Base-by-base conservation (phyloP, 2,888 invertebrate species). In the Ellobium chinense region DNA sequence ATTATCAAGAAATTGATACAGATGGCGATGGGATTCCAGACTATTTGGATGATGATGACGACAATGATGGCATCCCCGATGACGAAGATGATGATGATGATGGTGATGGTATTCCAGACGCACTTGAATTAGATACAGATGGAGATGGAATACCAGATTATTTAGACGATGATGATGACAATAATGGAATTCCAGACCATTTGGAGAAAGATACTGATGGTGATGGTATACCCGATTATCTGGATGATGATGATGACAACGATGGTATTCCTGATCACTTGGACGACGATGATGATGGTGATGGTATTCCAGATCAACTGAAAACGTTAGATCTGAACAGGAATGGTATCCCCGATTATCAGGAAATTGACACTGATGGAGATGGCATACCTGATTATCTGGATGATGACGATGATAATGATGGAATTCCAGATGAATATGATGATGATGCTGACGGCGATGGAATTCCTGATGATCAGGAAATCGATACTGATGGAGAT, bases 1-100 rank as follows among this genome's bases (percentile, higher is more conserved):
- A 77, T 56, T 68, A 39, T 31, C 76, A 72, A 58, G 66, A 65
- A 77, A 70, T 77, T 12, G 82, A 82, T 62, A 77, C 79, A 12
- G 90, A 91, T 84, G 90, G 90, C 18, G 92, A 92, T 84, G 91
- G 92, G 34, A 86, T 91, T 31, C 92, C 92, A 5, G 91, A 91
- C 63, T 82, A 80, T 62, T 58, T 87, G 7, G 89, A 90, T 73
- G 84, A 86, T 46, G 90, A 91, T 78, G 82, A 85, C 60, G 89
- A 90, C 79, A 88, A 88, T 18, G 89, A 90, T 85, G 90, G 90
- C 24, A 88, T 90, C 69, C 90, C 88, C 29, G 89, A 89, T 72
- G 58, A 87, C 76, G 66, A 83, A 70, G 89, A 87, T 18, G 77
- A 83, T 63, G 90, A 84, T 68, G 81, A 82, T 78, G 89, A 89